Conservation (phyloP, 2,797 vertebrate genomes). For the Spinus olivaceus region DNA sequence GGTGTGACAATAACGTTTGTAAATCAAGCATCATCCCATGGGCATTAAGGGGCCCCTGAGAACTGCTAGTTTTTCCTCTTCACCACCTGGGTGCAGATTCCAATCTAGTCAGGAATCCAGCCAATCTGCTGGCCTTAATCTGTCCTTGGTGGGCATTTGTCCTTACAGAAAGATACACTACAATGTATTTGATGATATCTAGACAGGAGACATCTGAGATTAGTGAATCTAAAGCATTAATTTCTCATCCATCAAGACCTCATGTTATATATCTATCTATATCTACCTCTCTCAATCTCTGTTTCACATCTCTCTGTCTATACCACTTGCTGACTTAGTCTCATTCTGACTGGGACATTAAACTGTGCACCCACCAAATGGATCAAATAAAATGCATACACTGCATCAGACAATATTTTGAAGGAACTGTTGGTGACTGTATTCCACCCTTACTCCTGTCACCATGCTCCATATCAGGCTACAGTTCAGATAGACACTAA, state of each 20-base stretch:
- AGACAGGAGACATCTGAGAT: not conserved
- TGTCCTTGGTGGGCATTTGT: not conserved
- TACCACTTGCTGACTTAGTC: not conserved
- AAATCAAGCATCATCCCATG: not conserved
- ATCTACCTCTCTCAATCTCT: not conserved
- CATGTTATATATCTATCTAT: not conserved
- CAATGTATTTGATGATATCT: not conserved
- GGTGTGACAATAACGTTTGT: fast-evolving
- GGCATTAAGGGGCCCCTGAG: not conserved
- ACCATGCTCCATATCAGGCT: not conserved
- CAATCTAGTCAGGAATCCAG: not conserved
- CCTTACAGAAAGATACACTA: not conserved
- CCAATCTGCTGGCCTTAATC: not conserved
- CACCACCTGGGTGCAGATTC: not conserved
- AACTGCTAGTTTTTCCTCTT: not conserved
- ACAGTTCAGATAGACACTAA: not conserved
- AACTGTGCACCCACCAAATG: not conserved
- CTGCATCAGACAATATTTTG: not conserved
- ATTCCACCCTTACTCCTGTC: not conserved
- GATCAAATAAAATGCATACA: not conserved
- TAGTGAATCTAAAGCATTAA: not conserved
- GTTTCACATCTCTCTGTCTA: not conserved
- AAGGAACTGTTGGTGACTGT: not conserved
- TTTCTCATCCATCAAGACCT: not conserved
- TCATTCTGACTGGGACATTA: not conserved